Evolutionary conservation across 2,797 vertebrate species (phyloP).

Genomic region (Hippopotamyrus pictus): DNA sequence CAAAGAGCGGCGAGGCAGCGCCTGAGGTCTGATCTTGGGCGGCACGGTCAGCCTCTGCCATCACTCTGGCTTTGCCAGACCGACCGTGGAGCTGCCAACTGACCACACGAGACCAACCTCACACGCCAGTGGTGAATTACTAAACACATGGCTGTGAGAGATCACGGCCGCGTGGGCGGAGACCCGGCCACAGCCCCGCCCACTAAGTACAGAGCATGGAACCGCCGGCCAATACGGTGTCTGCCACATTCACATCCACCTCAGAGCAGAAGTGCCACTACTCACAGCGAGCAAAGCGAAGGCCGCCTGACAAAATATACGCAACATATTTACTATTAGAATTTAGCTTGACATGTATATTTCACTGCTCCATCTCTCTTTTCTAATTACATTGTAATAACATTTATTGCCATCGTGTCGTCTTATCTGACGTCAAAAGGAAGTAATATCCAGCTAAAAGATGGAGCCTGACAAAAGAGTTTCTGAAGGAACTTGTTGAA

Average conservation of each 20-base stretch:
- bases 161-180: neutral
- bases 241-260: neutral
- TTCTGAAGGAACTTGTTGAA: neutral
- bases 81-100: neutral
- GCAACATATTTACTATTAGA: neutral
- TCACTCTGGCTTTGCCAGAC: neutral
- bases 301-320: neutral
- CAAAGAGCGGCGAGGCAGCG: neutral
- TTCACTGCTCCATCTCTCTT: neutral
- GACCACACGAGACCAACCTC: neutral
- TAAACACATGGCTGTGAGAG: neutral
- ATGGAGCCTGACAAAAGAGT: neutral
- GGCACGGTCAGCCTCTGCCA: neutral
- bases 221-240: neutral
- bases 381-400: neutral
- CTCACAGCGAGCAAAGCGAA: neutral
- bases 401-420: neutral
- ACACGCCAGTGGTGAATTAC: neutral
- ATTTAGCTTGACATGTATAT: neutral
- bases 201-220: neutral
- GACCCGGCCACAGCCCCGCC: neutral
- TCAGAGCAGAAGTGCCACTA: neutral
- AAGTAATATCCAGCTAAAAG: neutral
- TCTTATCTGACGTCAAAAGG: neutral
- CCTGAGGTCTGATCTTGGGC: neutral